Evolutionary conservation across 2,113 vertebrate genomes (phyloP).

Genomic region (Baryphthengus martii): DNA sequence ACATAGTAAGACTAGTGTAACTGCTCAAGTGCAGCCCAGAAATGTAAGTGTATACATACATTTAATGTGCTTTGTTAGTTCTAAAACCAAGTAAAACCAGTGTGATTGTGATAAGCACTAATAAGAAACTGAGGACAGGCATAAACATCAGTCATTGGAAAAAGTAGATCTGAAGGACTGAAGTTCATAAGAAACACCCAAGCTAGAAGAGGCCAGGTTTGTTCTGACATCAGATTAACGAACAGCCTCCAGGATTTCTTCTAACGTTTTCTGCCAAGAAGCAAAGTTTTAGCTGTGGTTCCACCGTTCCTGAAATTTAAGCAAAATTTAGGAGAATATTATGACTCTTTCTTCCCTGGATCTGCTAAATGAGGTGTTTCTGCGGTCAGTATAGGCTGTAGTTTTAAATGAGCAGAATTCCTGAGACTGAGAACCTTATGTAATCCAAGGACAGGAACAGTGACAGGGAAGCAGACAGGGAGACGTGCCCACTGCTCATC

Average conservation of each 20-base stretch:
- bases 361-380: neutral
- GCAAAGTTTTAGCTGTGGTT: neutral
- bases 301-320: neutral
- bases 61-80: neutral
- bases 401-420: neutral
- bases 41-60: neutral
- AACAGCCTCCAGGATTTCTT: neutral
- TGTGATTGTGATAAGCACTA: neutral
- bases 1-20: neutral
- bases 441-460: neutral
- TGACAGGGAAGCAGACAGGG: neutral
- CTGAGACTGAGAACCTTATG: neutral
- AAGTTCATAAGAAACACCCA: neutral
- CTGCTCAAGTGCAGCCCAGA: neutral
- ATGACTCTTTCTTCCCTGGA: neutral
- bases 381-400: neutral
- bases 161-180: neutral
- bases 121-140: neutral
- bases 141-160: neutral
- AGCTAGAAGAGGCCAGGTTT: neutral
- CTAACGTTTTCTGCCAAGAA: neutral
- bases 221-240: neutral
- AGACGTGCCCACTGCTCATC: neutral
- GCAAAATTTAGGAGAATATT: neutral
- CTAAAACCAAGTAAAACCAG: neutral